These are phyloP conservation scores for Nephrotoma flavescens DNA, from an alignment of 2,888 invertebrate genomes.

Conservation along the genomic window DNA sequence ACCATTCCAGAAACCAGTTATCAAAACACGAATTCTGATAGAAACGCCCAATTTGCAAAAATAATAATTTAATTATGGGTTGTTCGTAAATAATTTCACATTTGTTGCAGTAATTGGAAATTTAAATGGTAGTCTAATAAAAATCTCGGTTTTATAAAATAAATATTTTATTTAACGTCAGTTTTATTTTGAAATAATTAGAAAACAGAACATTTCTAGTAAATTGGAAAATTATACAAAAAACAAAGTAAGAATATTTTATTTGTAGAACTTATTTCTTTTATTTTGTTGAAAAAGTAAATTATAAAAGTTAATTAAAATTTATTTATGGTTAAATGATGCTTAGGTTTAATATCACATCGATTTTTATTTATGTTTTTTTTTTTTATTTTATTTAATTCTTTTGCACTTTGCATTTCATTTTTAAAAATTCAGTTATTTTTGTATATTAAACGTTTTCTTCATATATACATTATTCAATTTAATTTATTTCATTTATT, in stretches of 20 bases:
- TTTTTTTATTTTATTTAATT: neutral
- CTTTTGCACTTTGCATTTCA: neutral
- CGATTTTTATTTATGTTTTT: neutral
- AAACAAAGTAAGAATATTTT: neutral
- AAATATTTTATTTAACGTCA: neutral
- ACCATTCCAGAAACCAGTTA: no score
- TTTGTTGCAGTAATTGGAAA: no score
- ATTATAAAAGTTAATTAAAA: neutral
- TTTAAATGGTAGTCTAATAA: neutral
- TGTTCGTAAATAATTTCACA: no score
- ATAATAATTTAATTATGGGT: no score
- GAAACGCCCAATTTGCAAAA: no score
- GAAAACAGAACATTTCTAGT: neutral
- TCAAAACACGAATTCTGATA: no score
- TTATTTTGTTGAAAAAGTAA: neutral
- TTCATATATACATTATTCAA: neutral
- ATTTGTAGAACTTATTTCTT: neutral
- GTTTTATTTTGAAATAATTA: neutral
- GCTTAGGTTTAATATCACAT: constrained; percentile 4
- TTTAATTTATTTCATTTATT: neutral
- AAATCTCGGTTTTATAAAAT: neutral
- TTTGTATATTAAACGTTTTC: neutral
- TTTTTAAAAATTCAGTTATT: neutral
- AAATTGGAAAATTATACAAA: neutral
- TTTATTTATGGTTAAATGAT: neutral